Percentiles rank a stretch among this genome's conserved stretches.
These are phyloP conservation scores for Drosophila paramelanica DNA, from an alignment of 2,888 invertebrate species.

Conservation along the genomic window DNA sequence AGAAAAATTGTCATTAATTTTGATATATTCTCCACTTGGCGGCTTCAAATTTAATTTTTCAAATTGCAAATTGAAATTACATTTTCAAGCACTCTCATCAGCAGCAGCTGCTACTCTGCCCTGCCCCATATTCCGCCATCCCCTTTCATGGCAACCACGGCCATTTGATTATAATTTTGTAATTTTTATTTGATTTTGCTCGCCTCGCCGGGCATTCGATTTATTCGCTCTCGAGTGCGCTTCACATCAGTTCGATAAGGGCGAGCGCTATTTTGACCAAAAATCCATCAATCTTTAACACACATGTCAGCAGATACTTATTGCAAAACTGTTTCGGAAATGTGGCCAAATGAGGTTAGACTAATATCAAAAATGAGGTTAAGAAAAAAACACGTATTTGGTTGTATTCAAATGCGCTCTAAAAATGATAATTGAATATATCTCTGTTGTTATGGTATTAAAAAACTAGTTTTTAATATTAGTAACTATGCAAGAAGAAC, in stretches of 20 bases:
- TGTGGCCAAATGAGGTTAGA: not conserved
- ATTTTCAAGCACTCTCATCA: slow-evolving; percentile 56
- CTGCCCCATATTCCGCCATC: not conserved
- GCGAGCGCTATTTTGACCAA: slow-evolving; percentile 1
- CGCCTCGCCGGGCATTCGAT: slow-evolving; percentile 40
- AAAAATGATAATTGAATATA: not conserved
- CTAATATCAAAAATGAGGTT: not conserved
- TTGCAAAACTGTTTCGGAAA: not conserved
- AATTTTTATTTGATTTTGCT: slow-evolving; percentile 41
- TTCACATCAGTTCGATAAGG: slow-evolving; percentile 26
- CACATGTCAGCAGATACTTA: not conserved
- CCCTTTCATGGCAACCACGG: slow-evolving; percentile 4
- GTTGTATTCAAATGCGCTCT: not conserved
- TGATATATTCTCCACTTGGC: slow-evolving; percentile 42
- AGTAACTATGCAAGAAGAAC: too few relatives aligned
- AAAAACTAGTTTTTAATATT: too few relatives aligned
- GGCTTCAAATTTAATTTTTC: slow-evolving; percentile 69
- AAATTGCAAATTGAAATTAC: slow-evolving; percentile 76
- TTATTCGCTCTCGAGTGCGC: slow-evolving; percentile 22
- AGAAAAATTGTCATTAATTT: slow-evolving; percentile 61
- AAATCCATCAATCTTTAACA: slow-evolving; percentile 8
- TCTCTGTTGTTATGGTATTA: too few relatives aligned
- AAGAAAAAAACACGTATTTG: not conserved
- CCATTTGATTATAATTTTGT: slow-evolving; percentile 41
- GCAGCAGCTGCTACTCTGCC: slow-evolving; percentile 1